Evolutionary conservation across 2,888 invertebrate species (phyloP).

Genomic region (Meloe dianella): DNA sequence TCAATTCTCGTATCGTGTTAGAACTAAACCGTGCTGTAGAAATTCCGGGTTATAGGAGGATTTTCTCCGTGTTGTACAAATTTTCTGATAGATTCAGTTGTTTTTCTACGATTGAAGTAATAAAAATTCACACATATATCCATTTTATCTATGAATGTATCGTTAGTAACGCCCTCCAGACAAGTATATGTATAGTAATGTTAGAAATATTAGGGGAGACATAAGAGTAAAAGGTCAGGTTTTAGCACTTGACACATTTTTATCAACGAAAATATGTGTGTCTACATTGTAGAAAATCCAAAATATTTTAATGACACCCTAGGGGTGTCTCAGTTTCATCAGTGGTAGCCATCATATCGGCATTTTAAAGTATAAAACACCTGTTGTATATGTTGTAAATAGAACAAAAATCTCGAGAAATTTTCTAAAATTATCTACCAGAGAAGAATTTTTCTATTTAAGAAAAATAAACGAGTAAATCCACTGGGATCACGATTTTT

Average conservation of each 20-base stretch:
- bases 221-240: not conserved
- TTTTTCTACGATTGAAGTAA: too few species aligned
- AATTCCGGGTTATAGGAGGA: too few species aligned
- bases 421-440: not conserved
- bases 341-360: not conserved
- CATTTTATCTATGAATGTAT: not conserved
- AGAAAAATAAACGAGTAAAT: not conserved
- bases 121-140: not conserved
- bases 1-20: too few species aligned
- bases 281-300: constrained; percentile 15
- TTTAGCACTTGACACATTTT: not conserved
- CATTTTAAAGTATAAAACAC: constrained; percentile 21
- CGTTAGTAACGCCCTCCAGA: too few species aligned
- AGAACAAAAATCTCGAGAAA: not conserved
- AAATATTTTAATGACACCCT: constrained; percentile 30
- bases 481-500: not conserved
- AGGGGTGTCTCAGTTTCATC: constrained; percentile 17
- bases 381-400: constrained; percentile 20
- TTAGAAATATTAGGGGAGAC: not conserved
- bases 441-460: not conserved
- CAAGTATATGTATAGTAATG: not conserved
- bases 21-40: too few species aligned
- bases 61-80: too few species aligned
- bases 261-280: constrained; percentile 1
- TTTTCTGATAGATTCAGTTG: too few species aligned